These are phyloP conservation scores for Drosophila carrolli DNA, from an alignment of 1,140 invertebrate species.

Conservation along the genomic window DNA sequence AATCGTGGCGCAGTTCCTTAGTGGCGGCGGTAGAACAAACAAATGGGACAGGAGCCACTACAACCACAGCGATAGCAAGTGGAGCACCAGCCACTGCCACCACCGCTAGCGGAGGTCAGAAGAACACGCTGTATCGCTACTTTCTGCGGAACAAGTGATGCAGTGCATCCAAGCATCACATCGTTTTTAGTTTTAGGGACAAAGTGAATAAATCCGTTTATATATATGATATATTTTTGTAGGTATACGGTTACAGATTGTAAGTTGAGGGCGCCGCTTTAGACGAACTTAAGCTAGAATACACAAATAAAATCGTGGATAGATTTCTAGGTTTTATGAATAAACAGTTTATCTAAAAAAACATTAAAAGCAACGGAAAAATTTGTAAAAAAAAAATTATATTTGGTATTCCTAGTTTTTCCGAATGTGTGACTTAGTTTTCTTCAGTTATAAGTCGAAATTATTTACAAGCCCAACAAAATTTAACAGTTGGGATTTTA, in stretches of 20 bases:
- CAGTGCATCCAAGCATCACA: constrained; percentile 35
- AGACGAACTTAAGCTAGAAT: constrained; percentile 27
- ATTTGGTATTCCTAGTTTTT: too few relatives aligned
- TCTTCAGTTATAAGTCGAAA: background rate
- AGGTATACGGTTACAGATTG: constrained; percentile 53
- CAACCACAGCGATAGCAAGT: constrained; percentile 19
- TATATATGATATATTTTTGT: constrained; percentile 58
- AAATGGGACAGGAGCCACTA: constrained; percentile 15
- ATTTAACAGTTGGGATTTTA: too few relatives aligned
- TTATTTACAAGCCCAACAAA: background rate
- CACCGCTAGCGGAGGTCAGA: constrained; percentile 56
- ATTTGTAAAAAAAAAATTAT: too few relatives aligned
- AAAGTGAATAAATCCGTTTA: constrained; percentile 35
- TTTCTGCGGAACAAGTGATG: constrained; percentile 87
- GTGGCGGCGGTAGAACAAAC: constrained; percentile 69
- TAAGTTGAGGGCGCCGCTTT: constrained; percentile 2
- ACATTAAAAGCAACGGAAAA: too few relatives aligned
- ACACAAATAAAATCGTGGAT: background rate
- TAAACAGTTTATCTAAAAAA: background rate
- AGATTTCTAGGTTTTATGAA: background rate
- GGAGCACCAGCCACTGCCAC: constrained; percentile 25
- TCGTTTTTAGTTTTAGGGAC: constrained; percentile 21
- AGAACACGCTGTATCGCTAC: constrained; percentile 87
- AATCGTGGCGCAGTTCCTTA: constrained; percentile 86
- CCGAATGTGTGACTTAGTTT: background rate